Conservation (phyloP, 2,797 vertebrate species). For the Notolepis coatsorum region DNA sequence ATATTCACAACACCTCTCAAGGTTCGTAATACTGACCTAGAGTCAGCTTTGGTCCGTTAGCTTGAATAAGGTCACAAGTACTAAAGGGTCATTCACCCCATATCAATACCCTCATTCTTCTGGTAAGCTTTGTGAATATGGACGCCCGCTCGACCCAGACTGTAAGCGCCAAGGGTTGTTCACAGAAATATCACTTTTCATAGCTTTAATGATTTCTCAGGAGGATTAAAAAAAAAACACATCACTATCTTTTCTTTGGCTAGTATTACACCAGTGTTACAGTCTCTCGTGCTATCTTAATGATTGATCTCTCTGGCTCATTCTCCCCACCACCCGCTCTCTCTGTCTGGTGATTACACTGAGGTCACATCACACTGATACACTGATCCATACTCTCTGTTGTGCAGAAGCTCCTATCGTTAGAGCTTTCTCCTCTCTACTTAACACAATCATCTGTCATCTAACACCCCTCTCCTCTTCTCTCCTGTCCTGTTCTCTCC, state of each 20-base stretch:
- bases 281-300: background rate
- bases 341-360: background rate
- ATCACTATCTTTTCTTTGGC: background rate
- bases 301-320: background rate
- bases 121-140: too few relatives aligned
- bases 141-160: too few relatives aligned
- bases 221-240: too few relatives aligned
- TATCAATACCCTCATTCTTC: too few relatives aligned
- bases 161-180: too few relatives aligned
- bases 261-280: background rate
- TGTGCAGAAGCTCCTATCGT: slow-evolving; percentile 19
- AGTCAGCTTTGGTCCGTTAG: too few relatives aligned
- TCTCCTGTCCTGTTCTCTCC: slow-evolving; percentile 42
- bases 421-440: slow-evolving; percentile 23
- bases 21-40: too few relatives aligned
- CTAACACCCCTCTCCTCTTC: slow-evolving; percentile 34
- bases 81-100: too few relatives aligned
- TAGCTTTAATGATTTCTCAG: too few relatives aligned
- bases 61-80: too few relatives aligned
- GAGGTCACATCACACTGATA: slow-evolving; percentile 6
- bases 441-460: slow-evolving; percentile 49
- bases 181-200: too few relatives aligned
- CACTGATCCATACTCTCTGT: slow-evolving; percentile 1
- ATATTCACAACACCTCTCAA: too few relatives aligned
- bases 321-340: background rate